Base-by-base conservation (phyloP, 2,113 vertebrate species). In the Lycocorax pyrrhopterus region DNA sequence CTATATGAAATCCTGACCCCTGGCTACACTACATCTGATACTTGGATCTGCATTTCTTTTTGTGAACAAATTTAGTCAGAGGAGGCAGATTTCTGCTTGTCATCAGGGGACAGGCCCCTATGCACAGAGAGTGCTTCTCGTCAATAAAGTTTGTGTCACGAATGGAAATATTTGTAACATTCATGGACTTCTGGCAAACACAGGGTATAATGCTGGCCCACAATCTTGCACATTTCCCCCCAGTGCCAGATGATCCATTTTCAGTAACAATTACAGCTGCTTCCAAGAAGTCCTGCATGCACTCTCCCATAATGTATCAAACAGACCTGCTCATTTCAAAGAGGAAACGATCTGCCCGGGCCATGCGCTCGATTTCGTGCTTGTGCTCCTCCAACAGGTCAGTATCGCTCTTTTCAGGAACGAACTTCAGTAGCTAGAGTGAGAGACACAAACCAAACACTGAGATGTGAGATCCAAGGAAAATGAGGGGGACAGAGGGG, bases 341-440 rank as follows among this genome's bases (percentile, higher is more conserved):
- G 83, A 99, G 98, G 98, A 99, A 99, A 96, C 99, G 99, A 96
- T 99, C 99, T 0, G 99, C 99, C 1, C 99, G 98, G n/a, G 99
- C 99, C 99, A 99, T 99, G 62, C 99, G 98, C 83, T 99, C 99
- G 8, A 99, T 98, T 97, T 99, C 99, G 0, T 99, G 99, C 84
- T 99, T 99, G 97, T 99, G 99, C 73, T 99, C 99, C 96, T 99
- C 99, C 86, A 99, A 94, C n/a, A 99, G 98, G 91, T 99, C 99
- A 0, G 99, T 97, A 66, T 99, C 99, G 0, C 99, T 99, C 97
- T 99, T 99, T 96, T 99, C 99, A 1, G 99, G 99, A 92, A 99
- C 90, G 2, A 99, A 99, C 97, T 99, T 99, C 94, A 99, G 98
- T 89, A 99, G 98, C 99, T 99, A 93, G 41, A 89, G 59, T 10